Conservation (phyloP, 2,888 invertebrate genomes). For the Melanostoma mellinum region DNA sequence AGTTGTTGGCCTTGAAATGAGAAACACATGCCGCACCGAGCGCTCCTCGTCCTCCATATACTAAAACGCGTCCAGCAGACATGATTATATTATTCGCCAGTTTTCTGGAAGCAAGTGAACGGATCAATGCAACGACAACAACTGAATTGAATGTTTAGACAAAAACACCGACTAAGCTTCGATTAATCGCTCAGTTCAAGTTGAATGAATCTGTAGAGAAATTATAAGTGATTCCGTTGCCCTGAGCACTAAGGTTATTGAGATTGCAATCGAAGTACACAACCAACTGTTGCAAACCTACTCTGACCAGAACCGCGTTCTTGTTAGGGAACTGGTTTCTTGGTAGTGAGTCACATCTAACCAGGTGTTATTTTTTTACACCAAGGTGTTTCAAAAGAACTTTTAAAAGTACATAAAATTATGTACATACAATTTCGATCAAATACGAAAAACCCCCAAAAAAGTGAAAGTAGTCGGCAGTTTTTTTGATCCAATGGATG, state of each 20-base stretch:
- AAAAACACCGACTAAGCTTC: slow-evolving; percentile 27
- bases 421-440: no score
- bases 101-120: slow-evolving; percentile 54
- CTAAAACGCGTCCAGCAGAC: slow-evolving; percentile 88
- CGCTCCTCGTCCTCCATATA: slow-evolving; percentile 98
- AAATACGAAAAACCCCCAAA: background rate
- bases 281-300: slow-evolving; percentile 68
- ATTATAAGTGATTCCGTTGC: slow-evolving; percentile 26
- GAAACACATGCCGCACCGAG: slow-evolving; percentile 94
- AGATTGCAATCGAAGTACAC: slow-evolving; percentile 34
- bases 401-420: no score
- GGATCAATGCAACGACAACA: slow-evolving; percentile 44
- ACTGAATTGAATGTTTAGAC: slow-evolving; percentile 58
- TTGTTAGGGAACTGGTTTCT: slow-evolving; percentile 15
- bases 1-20: slow-evolving; percentile 94
- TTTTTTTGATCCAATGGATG: background rate
- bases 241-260: slow-evolving; percentile 23
- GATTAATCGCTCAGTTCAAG: slow-evolving; percentile 5
- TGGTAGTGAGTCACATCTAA: slow-evolving; percentile 40
- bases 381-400: background rate
- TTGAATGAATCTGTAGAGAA: slow-evolving; percentile 30
- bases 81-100: slow-evolving; percentile 78
- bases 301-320: slow-evolving; percentile 25
- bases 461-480: background rate
- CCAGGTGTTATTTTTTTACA: slow-evolving; percentile 7